phyloP scores from a whole-genome alignment of 2,797 vertebrate species.

The Crenuchus spilurus region DNA sequence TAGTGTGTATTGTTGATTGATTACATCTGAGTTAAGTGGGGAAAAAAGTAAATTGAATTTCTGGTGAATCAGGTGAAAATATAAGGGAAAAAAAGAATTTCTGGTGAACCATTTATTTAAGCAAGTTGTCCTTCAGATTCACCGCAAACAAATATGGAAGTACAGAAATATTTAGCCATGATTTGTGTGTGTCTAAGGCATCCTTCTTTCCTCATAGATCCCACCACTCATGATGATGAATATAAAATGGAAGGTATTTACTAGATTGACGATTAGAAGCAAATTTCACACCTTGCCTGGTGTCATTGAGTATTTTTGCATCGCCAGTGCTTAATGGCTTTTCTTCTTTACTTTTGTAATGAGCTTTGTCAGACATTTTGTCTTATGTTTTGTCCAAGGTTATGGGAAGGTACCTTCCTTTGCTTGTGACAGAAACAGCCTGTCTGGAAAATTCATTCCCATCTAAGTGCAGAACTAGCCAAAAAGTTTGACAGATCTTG shows the following conservation, averaged over 20 bases:
- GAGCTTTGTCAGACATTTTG: constrained; percentile 36
- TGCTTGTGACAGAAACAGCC: constrained; percentile 18
- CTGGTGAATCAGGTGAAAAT: too few relatives aligned
- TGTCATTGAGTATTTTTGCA: constrained; percentile 39
- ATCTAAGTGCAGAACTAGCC: neutral
- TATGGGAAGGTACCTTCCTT: constrained; percentile 36
- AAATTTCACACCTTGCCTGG: constrained; percentile 54
- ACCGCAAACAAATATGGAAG: neutral
- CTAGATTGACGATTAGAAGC: constrained; percentile 58
- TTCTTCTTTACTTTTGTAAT: constrained; percentile 23
- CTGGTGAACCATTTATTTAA: too few relatives aligned
- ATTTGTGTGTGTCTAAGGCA: constrained; percentile 63
- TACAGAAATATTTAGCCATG: constrained; percentile 6
- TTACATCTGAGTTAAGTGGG: too few relatives aligned
- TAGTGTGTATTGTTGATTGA: too few relatives aligned
- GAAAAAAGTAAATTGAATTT: too few relatives aligned
- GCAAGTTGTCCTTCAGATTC: too few relatives aligned
- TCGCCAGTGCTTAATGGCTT: constrained; percentile 57
- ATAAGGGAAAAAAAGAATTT: too few relatives aligned
- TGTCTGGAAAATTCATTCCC: neutral
- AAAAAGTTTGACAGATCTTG: neutral
- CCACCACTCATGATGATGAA: constrained; percentile 78
- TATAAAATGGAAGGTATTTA: constrained; percentile 84
- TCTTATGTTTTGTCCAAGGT: constrained; percentile 51
- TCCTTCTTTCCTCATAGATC: constrained; percentile 79